Conservation (phyloP, 2,888 invertebrate species). For the Luffia ferchaultella region DNA sequence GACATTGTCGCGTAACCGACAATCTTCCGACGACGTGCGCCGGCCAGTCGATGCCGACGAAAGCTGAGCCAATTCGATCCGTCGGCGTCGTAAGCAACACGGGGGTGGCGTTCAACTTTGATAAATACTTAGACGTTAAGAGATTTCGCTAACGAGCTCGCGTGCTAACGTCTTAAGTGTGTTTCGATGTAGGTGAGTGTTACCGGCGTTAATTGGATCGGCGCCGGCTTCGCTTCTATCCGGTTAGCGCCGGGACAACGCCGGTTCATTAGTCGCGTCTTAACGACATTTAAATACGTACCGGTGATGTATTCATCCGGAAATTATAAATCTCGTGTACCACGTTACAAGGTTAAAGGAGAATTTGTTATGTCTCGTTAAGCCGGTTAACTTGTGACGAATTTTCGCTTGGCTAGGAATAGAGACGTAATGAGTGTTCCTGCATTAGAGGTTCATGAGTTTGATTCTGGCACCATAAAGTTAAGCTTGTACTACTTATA, state of each 20-base stretch:
- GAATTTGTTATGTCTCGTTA: too few relatives aligned
- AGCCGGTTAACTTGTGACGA: too few relatives aligned
- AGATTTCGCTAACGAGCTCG: constrained; percentile 30
- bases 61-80: background rate
- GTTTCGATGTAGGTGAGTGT: constrained; percentile 48
- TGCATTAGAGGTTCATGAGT: too few relatives aligned
- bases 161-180: constrained; percentile 44
- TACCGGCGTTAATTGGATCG: constrained; percentile 50
- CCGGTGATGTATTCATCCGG: constrained; percentile 21
- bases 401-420: too few relatives aligned
- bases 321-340: constrained; percentile 2
- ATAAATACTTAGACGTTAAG: constrained; percentile 4
- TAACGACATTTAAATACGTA: constrained; percentile 43
- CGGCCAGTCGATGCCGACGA: background rate
- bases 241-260: constrained; percentile 35
- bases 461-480: too few relatives aligned
- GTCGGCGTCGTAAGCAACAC: background rate
- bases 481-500: too few relatives aligned
- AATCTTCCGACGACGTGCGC: background rate
- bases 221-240: constrained; percentile 34
- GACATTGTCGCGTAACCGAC: too few relatives aligned
- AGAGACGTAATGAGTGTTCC: too few relatives aligned
- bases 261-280: constrained; percentile 50
- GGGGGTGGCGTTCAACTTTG: constrained; percentile 1
- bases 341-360: too few relatives aligned